A percentile compares a stretch with the other conserved stretches of the same genome.
These are phyloP conservation scores for Mnemiopsis leidyi DNA, from an alignment of 37 sponge, comb jelly and placozoan species.

Conservation along the genomic window DNA sequence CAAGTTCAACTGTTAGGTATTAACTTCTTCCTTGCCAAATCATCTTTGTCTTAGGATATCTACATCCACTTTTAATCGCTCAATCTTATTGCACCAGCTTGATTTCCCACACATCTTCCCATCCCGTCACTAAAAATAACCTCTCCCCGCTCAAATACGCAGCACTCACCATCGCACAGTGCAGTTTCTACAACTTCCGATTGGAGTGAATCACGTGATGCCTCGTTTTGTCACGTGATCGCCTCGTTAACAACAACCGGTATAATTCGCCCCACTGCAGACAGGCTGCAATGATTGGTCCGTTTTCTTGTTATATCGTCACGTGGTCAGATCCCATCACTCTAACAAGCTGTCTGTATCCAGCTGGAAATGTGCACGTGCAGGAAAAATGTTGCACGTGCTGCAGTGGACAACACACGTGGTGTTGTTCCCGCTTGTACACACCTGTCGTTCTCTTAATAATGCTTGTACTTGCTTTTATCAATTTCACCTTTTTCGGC, in stretches of 20 bases:
- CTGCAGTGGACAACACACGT: neutral
- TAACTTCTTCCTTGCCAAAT: too few relatives aligned
- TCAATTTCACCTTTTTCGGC: neutral
- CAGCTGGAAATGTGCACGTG: neutral
- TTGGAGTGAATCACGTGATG: neutral
- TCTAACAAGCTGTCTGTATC: neutral
- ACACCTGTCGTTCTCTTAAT: neutral
- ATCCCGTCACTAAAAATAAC: too few relatives aligned
- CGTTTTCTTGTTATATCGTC: neutral
- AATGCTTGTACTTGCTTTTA: neutral
- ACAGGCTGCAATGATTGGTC: neutral
- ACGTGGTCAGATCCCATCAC: neutral
- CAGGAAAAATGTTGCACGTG: neutral
- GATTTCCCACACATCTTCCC: too few relatives aligned
- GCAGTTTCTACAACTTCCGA: neutral
- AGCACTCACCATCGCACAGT: neutral
- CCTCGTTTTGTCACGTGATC: neutral
- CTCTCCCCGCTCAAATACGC: neutral
- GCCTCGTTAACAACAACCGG: neutral
- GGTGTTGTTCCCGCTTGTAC: neutral
- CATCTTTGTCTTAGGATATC: too few relatives aligned
- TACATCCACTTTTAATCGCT: too few relatives aligned
- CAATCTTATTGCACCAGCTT: too few relatives aligned
- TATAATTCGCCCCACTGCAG: neutral
- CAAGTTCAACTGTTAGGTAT: too few relatives aligned